Evolutionary conservation across 2,797 vertebrate species (phyloP).

Genomic region (Eospalax fontanierii): DNA sequence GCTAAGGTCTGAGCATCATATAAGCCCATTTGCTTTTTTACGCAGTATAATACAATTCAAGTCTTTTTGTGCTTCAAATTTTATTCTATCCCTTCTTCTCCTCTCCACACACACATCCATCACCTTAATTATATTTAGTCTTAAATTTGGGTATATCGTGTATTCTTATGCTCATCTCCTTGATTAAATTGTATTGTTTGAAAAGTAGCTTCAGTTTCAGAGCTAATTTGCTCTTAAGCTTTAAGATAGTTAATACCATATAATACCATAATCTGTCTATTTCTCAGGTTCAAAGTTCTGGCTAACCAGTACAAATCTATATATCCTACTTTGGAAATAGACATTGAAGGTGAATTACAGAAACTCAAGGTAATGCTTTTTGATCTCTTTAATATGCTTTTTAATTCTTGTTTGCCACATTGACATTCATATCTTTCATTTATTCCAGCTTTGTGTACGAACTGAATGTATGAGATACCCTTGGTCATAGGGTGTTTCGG

Average conservation of each 20-base stretch:
- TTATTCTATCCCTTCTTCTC: neutral
- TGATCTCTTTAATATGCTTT: slow-evolving; percentile 43
- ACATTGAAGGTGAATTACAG: slow-evolving; percentile 96
- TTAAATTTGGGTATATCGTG: neutral
- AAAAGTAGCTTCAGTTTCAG: slow-evolving; percentile 52
- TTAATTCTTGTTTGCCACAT: slow-evolving; percentile 40
- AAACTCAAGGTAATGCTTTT: slow-evolving; percentile 94
- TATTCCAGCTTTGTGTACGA: slow-evolving; percentile 45
- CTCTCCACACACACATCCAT: neutral
- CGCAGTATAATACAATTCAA: neutral
- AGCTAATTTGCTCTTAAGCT: slow-evolving; percentile 48
- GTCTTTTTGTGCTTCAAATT: slow-evolving; percentile 37
- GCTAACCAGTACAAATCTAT: slow-evolving; percentile 97
- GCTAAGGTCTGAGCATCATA: neutral
- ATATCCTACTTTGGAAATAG: slow-evolving; percentile 97
- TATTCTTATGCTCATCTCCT: slow-evolving; percentile 23
- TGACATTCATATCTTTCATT: slow-evolving; percentile 40
- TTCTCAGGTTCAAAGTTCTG: slow-evolving; percentile 95
- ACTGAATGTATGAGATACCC: neutral
- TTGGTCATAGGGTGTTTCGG: neutral
- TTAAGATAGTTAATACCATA: too few species aligned
- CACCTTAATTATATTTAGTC: slow-evolving; percentile 44
- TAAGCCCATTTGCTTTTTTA: neutral
- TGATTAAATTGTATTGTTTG: slow-evolving; percentile 58
- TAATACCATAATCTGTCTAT: slow-evolving; percentile 75